Conservation (phyloP, 2,113 vertebrate species). For the Daubentonia madagascariensis region DNA sequence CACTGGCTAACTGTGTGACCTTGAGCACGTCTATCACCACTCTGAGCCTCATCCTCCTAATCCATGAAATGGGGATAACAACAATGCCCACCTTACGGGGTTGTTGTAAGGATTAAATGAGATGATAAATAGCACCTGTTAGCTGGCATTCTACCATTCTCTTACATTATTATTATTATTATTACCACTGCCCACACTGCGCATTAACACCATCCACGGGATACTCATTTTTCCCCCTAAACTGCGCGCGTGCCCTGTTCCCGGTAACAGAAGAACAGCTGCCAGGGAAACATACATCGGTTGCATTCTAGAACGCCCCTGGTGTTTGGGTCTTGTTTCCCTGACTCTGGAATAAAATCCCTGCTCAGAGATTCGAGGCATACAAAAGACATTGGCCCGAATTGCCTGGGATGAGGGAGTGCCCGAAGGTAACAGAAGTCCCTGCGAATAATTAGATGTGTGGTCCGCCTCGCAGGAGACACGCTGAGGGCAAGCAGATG, state of each 20-base stretch:
- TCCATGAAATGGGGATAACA: not conserved
- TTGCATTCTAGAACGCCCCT: not conserved
- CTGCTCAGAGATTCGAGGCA: not conserved
- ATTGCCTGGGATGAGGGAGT: not conserved
- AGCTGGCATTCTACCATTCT: not conserved
- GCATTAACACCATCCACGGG: not conserved
- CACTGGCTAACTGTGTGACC: no score
- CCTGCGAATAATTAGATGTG: rapidly evolving
- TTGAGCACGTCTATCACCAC: rapidly evolving
- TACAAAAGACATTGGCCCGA: not conserved
- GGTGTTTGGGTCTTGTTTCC: not conserved
- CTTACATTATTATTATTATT: not conserved
- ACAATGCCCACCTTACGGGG: not conserved
- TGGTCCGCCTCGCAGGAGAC: rapidly evolving
- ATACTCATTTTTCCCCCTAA: no score
- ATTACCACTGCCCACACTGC: no score
- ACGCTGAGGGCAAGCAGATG: rapidly evolving
- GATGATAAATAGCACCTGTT: rapidly evolving
- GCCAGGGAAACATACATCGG: not conserved
- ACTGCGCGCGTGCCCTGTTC: rapidly evolving
- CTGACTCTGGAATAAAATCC: not conserved
- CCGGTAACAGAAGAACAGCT: not conserved
- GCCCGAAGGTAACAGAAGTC: not conserved
- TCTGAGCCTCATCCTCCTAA: not conserved
- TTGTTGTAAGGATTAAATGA: not conserved